Conservation (phyloP, 2,888 invertebrate species). For the Anthrax anthrax region DNA sequence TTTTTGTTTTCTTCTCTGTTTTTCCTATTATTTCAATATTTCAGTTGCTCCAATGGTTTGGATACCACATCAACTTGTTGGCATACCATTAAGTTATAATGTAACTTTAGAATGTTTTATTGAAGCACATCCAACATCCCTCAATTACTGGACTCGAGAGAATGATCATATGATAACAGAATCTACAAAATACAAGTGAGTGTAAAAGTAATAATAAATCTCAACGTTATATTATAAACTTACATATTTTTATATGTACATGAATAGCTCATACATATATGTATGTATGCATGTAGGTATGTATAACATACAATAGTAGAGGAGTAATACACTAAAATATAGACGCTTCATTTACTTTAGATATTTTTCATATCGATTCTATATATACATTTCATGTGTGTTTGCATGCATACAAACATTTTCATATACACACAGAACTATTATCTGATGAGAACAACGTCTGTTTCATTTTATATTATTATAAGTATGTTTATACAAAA, state of each 20-base stretch:
- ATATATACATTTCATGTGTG: too few species aligned
- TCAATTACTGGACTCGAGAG: conserved; percentile 82
- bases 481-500: too few species aligned
- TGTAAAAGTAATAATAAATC: conserved; percentile 10
- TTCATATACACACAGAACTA: too few species aligned
- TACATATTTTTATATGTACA: background rate
- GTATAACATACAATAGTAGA: too few species aligned
- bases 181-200: conserved; percentile 57
- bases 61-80: conserved; percentile 83
- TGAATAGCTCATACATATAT: background rate
- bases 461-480: too few species aligned
- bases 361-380: too few species aligned
- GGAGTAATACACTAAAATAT: too few species aligned
- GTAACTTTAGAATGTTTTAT: conserved; percentile 79
- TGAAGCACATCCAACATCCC: conserved; percentile 79
- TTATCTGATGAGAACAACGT: too few species aligned
- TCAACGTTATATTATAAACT: background rate
- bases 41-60: conserved; percentile 83
- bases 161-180: conserved; percentile 83
- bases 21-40: conserved; percentile 19
- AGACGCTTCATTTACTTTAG: too few species aligned
- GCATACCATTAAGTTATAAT: conserved; percentile 67
- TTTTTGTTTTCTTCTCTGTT: background rate
- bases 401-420: too few species aligned
- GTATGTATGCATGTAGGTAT: background rate